A percentile compares a stretch with the other conserved stretches of the same genome.
These are phyloP conservation scores for Bradynema listronoti DNA, from an alignment of 1,140 invertebrate species.

Conservation along the genomic window DNA sequence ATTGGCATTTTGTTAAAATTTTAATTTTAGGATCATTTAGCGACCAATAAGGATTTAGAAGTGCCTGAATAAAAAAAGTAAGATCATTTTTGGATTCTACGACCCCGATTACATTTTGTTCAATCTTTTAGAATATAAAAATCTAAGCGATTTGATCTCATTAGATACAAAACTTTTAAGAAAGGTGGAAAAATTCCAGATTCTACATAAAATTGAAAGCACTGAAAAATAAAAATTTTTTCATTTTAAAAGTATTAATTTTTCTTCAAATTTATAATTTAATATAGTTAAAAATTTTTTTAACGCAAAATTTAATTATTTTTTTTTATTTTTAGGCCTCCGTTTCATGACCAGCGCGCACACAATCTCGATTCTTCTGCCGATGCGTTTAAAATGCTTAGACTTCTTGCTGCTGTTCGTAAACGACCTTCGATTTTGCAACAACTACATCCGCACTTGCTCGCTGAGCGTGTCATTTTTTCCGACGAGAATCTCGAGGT, in stretches of 20 bases:
- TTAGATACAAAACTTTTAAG: too few species aligned
- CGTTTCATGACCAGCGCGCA: slow-evolving; percentile 11
- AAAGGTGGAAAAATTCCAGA: too few species aligned
- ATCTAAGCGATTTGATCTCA: too few species aligned
- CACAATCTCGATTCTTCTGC: slow-evolving; percentile 17
- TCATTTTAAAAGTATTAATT: background rate
- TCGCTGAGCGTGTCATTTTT: slow-evolving; percentile 25
- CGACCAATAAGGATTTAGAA: too few species aligned
- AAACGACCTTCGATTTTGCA: slow-evolving; percentile 32
- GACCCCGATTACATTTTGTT: too few species aligned
- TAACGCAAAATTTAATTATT: background rate
- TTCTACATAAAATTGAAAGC: too few species aligned
- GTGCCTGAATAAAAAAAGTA: too few species aligned
- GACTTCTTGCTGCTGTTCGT: slow-evolving; percentile 23
- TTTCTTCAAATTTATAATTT: background rate
- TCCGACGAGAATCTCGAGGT: slow-evolving; percentile 14
- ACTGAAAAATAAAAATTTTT: background rate
- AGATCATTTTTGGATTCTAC: too few species aligned
- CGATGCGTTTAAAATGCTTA: slow-evolving; percentile 33
- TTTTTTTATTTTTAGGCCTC: slow-evolving; percentile 8
- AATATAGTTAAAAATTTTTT: background rate
- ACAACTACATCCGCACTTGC: slow-evolving; percentile 24
- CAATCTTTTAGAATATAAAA: too few species aligned
- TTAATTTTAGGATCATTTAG: too few species aligned
- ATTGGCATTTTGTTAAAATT: too few species aligned